phyloP scores from a whole-genome alignment of 1,140 invertebrate species.

The Trichonephila clavipes region DNA sequence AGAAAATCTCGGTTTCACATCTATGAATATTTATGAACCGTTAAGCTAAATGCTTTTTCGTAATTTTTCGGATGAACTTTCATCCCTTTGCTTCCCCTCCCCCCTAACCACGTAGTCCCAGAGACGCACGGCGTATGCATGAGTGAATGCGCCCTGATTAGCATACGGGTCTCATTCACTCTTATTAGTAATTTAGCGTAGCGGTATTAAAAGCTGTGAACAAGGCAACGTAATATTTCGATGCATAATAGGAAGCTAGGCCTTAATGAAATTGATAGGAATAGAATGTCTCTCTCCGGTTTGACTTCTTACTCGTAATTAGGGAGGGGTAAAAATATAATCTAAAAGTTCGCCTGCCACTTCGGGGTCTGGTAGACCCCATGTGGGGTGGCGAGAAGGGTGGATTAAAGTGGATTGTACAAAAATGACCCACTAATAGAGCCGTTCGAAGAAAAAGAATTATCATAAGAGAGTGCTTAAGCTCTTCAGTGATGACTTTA shows the following conservation, averaged over 20 bases:
- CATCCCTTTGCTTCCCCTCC: not conserved
- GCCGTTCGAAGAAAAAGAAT: constrained; percentile 60
- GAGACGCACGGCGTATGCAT: not conserved
- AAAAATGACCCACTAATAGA: constrained; percentile 74
- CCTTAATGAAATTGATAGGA: constrained; percentile 76
- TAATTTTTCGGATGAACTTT: constrained; percentile 74
- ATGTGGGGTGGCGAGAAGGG: constrained; percentile 23
- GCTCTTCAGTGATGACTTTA: constrained; percentile 57
- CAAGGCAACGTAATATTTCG: constrained; percentile 73
- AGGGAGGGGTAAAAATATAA: constrained; percentile 66
- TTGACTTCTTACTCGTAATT: constrained; percentile 67
- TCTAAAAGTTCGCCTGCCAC: constrained; percentile 25
- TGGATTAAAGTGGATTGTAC: constrained; percentile 71
- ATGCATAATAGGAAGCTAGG: constrained; percentile 67
- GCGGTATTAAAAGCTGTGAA: constrained; percentile 76
- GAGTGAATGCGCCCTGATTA: constrained; percentile 56
- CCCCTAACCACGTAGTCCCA: constrained; percentile 32
- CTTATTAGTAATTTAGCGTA: constrained; percentile 74
- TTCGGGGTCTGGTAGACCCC: not conserved
- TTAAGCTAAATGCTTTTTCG: constrained; percentile 75
- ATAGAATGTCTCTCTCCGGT: constrained; percentile 55
- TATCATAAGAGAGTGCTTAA: constrained; percentile 69
- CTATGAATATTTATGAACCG: constrained; percentile 75
- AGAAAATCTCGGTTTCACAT: constrained; percentile 76
- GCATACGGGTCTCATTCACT: constrained; percentile 50